Percentiles rank a stretch among this genome's conserved stretches.
Conservation (phyloP, 92 coral and sea anemone species). For the Epizoanthus scotinus region DNA sequence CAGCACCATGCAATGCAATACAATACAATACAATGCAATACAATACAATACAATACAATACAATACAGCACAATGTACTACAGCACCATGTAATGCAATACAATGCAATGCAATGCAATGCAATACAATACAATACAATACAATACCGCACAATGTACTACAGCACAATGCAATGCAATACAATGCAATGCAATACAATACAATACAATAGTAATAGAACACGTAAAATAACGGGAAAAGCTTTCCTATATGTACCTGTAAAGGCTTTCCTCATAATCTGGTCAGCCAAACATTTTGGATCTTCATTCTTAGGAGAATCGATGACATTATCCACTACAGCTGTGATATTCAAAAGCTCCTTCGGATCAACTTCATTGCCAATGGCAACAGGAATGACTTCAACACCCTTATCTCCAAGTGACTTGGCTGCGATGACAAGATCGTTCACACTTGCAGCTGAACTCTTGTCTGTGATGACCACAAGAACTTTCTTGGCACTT, state of each 20-base stretch:
- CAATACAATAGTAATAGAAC: no score
- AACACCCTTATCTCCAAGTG: constrained; percentile 63
- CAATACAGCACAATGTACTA: no score
- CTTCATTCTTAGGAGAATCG: not conserved
- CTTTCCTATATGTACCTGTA: not conserved
- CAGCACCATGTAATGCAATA: no score
- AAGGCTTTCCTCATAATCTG: constrained; percentile 49
- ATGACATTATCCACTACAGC: constrained; percentile 39
- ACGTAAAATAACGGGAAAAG: no score
- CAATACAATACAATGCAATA: no score
- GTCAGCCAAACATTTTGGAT: constrained; percentile 29
- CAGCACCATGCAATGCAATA: not conserved
- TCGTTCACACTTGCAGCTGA: constrained; percentile 62
- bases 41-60: no score
- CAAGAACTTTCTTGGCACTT: constrained; percentile 75
- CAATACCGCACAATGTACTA: no score
- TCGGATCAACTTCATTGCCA: constrained; percentile 70
- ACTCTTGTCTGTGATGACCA: constrained; percentile 73
- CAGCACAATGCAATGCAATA: no score
- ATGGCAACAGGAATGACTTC: constrained; percentile 84
- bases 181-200: no score
- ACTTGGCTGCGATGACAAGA: constrained; percentile 50
- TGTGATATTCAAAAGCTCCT: constrained; percentile 59
- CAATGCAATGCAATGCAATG: no score
- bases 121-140: no score